Percentiles rank a stretch among this genome's conserved stretches.
Conservation (phyloP, 2,888 invertebrate genomes). For the Andrena dorsata region DNA sequence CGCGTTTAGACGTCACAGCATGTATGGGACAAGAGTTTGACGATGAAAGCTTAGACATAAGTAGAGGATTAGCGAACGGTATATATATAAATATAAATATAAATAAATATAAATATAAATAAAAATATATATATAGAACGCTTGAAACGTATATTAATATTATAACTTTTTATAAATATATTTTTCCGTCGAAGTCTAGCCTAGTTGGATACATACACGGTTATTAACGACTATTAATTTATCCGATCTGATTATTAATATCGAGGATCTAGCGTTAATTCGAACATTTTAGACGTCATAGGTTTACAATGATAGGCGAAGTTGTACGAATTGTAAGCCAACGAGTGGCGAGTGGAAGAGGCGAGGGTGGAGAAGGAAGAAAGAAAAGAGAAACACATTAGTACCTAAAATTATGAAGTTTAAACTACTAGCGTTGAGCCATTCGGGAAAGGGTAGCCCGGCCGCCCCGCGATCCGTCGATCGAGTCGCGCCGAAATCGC, state of each 20-base stretch:
- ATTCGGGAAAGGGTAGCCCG: constrained; percentile 31
- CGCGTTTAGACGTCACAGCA: constrained; percentile 60
- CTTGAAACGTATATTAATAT: constrained; percentile 83
- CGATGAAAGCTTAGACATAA: constrained; percentile 78
- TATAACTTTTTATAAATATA: constrained; percentile 85
- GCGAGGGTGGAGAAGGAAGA: constrained; percentile 13
- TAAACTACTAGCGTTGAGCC: constrained; percentile 74
- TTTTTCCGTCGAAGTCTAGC: constrained; percentile 85
- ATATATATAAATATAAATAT: constrained; percentile 77
- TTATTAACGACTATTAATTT: constrained; percentile 82
- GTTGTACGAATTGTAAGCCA: constrained; percentile 74
- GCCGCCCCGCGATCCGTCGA: constrained; percentile 32
- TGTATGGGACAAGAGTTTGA: constrained; percentile 72
- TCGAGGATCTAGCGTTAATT: constrained; percentile 78
- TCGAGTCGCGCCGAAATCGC: constrained; percentile 13
- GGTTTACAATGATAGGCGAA: constrained; percentile 79
- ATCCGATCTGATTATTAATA: constrained; percentile 78
- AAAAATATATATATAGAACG: constrained; percentile 81
- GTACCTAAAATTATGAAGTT: constrained; percentile 77
- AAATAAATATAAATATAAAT: constrained; percentile 68
- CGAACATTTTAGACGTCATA: constrained; percentile 82
- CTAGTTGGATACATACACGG: constrained; percentile 83
- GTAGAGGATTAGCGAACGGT: constrained; percentile 78
- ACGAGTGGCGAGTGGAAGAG: constrained; percentile 4
- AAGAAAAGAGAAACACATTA: constrained; percentile 70